These are phyloP conservation scores for Notolepis coatsorum DNA, from an alignment of 2,797 vertebrate genomes.

Conservation along the genomic window DNA sequence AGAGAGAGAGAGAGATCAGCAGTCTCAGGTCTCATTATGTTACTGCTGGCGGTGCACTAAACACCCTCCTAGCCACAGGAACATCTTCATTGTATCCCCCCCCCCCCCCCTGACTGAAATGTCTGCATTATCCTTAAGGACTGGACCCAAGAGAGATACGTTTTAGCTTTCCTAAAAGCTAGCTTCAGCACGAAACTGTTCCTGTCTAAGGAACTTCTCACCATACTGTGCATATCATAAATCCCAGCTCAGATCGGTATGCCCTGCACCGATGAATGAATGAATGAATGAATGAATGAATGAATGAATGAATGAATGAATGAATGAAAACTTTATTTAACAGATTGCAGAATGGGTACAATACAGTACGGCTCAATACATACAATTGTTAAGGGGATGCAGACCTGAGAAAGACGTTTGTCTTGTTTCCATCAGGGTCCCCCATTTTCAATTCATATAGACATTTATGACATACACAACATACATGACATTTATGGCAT, in stretches of 20 bases:
- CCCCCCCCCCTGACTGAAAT: background rate
- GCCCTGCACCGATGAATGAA: constrained; percentile 8
- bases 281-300: too few species aligned
- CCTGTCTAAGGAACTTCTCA: constrained; percentile 7
- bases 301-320: too few species aligned
- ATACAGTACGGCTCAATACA: too few species aligned
- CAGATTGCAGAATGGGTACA: too few species aligned
- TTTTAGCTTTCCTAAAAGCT: constrained; percentile 8
- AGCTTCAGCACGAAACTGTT: constrained; percentile 6
- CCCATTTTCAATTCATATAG: too few species aligned
- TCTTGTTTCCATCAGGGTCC: too few species aligned
- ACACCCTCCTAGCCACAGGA: constrained; percentile 36
- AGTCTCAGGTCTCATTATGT: constrained; percentile 74
- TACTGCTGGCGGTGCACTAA: constrained; percentile 76
- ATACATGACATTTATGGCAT: too few species aligned
- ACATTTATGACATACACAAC: too few species aligned
- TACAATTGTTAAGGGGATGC: too few species aligned
- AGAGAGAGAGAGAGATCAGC: constrained; percentile 74
- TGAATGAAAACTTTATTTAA: too few species aligned
- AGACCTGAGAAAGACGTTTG: too few species aligned
- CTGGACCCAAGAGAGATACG: constrained; percentile 20
- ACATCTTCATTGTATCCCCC: constrained; percentile 23
- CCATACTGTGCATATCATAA: constrained; percentile 29
- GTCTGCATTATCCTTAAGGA: constrained; percentile 5
- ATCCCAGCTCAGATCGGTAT: constrained; percentile 25